Evolutionary conservation across 2,797 vertebrate species (phyloP).

Genomic region (Tragelaphus oryx): DNA sequence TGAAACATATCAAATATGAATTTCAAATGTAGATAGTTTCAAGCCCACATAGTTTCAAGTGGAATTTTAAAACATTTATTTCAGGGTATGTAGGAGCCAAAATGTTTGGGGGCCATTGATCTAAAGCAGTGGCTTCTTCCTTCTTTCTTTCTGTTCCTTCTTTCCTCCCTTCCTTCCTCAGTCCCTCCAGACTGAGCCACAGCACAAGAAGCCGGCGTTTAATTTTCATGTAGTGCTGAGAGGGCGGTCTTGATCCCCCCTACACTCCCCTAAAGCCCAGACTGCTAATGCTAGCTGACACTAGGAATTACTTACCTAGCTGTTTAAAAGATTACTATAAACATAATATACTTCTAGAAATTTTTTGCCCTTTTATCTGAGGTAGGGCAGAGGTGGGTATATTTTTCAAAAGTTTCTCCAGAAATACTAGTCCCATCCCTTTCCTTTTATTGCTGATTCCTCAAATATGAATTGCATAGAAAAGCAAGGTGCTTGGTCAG

Average conservation of each 20-base stretch:
- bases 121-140: background rate
- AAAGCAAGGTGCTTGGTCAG: background rate
- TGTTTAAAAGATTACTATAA: background rate
- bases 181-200: background rate
- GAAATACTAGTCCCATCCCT: background rate
- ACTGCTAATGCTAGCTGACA: background rate
- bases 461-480: background rate
- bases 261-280: background rate
- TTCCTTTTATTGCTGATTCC: background rate
- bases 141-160: background rate
- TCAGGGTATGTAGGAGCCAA: background rate
- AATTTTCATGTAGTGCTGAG: accelerated
- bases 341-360: background rate
- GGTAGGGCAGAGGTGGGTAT: background rate
- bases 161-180: background rate
- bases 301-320: background rate
- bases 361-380: background rate
- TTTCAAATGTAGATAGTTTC: background rate
- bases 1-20: background rate
- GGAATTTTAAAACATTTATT: background rate
- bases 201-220: background rate
- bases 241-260: background rate
- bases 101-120: background rate
- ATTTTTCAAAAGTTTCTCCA: background rate
- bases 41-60: background rate